Conservation (phyloP, 2,888 invertebrate species). For the Apamea crenata region DNA sequence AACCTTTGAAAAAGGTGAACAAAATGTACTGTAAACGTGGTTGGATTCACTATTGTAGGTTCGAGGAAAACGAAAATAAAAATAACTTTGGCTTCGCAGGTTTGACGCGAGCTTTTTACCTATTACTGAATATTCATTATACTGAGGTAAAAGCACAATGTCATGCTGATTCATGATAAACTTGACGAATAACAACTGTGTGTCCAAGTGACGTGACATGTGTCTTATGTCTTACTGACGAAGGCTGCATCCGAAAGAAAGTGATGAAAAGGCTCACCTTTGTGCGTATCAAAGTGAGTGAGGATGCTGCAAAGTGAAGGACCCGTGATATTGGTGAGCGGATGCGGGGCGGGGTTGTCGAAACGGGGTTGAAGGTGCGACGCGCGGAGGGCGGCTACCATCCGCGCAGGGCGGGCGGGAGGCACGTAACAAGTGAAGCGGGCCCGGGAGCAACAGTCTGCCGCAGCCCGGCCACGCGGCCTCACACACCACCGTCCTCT, state of each 20-base stretch:
- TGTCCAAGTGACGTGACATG: slow-evolving; percentile 40
- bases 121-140: slow-evolving; percentile 40
- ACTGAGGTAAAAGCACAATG: slow-evolving; percentile 34
- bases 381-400: slow-evolving; percentile 73
- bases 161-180: slow-evolving; percentile 31
- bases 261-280: slow-evolving; percentile 65
- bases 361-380: slow-evolving; percentile 74
- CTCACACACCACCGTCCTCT: slow-evolving; percentile 82
- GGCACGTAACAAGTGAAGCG: slow-evolving; percentile 90
- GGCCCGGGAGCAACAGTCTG: slow-evolving; percentile 90
- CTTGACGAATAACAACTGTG: slow-evolving; percentile 35
- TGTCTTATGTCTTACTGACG: slow-evolving; percentile 58
- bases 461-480: slow-evolving; percentile 90
- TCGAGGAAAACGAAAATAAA: slow-evolving; percentile 34
- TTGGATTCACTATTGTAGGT: background rate
- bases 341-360: slow-evolving; percentile 82
- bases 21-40: slow-evolving; percentile 15
- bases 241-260: slow-evolving; percentile 60
- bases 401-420: slow-evolving; percentile 84
- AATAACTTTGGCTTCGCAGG: slow-evolving; percentile 32
- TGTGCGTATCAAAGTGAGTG: slow-evolving; percentile 78
- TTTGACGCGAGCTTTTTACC: slow-evolving; percentile 27
- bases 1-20: slow-evolving; percentile 8
- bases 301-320: slow-evolving; percentile 86
- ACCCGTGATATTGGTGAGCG: slow-evolving; percentile 85